A percentile compares a stretch with the other conserved stretches of the same genome.
phyloP scores from a whole-genome alignment of 2,888 invertebrate species.

The Tiliacea aurago region DNA sequence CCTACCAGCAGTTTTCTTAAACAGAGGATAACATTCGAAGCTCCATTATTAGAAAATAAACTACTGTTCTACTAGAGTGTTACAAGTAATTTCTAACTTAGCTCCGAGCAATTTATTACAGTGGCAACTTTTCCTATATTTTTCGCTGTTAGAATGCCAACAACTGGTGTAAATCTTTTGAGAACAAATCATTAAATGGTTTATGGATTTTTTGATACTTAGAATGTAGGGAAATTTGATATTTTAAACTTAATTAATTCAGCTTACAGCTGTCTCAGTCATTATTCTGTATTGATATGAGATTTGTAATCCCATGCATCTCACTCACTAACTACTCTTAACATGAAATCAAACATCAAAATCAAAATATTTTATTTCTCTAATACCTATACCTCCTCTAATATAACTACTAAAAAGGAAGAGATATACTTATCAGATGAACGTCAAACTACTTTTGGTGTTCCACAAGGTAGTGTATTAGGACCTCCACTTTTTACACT shows the following conservation, averaged over 20 bases:
- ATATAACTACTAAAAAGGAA: no score
- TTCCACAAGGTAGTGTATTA: no score
- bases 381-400: no score
- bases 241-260: background rate
- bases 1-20: conserved; percentile 10
- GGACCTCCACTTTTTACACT: no score
- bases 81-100: conserved; percentile 39
- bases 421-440: no score
- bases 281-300: background rate
- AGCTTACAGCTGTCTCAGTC: no score
- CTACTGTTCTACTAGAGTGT: conserved; percentile 16
- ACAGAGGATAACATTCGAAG: conserved; percentile 30
- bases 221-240: background rate
- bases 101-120: conserved; percentile 34
- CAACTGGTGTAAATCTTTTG: conserved; percentile 52
- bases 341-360: no score
- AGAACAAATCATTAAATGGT: conserved; percentile 48
- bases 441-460: no score
- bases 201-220: background rate
- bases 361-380: no score
- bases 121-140: conserved; percentile 44
- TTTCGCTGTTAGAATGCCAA: conserved; percentile 57
- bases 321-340: no score
- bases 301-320: background rate
- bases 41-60: conserved; percentile 56